Percentiles rank a stretch among this genome's conserved stretches.
Evolutionary conservation across 92 coral and sea anemone genomes (phyloP).

Genomic region (Scolanthus callimorphus): DNA sequence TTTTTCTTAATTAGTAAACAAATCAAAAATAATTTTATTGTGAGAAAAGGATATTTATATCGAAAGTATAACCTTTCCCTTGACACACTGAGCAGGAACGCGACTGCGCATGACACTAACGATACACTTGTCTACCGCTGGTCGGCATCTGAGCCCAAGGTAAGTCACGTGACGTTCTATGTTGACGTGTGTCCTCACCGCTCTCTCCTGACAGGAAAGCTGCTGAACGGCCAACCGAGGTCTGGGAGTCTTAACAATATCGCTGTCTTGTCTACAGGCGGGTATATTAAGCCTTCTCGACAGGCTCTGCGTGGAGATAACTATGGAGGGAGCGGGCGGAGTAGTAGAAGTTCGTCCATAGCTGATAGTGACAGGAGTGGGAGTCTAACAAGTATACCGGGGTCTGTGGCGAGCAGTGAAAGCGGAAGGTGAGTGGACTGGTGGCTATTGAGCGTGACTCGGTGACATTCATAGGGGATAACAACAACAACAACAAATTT

Average conservation of each 20-base stretch:
- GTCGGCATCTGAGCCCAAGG: too few species aligned
- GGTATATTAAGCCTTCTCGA: slow-evolving; percentile 69
- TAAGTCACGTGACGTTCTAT: too few species aligned
- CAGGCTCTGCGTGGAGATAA: slow-evolving; percentile 55
- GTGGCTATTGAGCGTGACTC: too few species aligned
- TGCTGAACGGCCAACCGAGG: slow-evolving; percentile 39
- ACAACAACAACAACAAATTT: too few species aligned
- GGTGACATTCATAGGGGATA: too few species aligned
- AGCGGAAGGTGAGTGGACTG: slow-evolving; percentile 71
- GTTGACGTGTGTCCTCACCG: slow-evolving; percentile 23
- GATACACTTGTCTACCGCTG: too few species aligned
- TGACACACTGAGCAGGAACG: too few species aligned
- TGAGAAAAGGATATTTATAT: too few species aligned
- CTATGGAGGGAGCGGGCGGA: slow-evolving; percentile 86
- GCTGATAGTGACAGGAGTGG: slow-evolving; percentile 94
- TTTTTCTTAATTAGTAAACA: too few species aligned
- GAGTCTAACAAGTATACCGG: slow-evolving; percentile 90
- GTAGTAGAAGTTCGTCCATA: slow-evolving; percentile 90
- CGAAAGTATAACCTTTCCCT: too few species aligned
- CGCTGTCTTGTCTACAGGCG: slow-evolving; percentile 93
- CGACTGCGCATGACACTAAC: too few species aligned
- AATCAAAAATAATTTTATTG: too few species aligned
- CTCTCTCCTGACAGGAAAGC: slow-evolving; percentile 52
- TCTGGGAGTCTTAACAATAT: slow-evolving; percentile 89
- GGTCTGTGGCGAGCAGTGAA: slow-evolving; percentile 92